These are phyloP conservation scores for Elmis aenea DNA, from an alignment of 2,888 invertebrate genomes.

Conservation along the genomic window DNA sequence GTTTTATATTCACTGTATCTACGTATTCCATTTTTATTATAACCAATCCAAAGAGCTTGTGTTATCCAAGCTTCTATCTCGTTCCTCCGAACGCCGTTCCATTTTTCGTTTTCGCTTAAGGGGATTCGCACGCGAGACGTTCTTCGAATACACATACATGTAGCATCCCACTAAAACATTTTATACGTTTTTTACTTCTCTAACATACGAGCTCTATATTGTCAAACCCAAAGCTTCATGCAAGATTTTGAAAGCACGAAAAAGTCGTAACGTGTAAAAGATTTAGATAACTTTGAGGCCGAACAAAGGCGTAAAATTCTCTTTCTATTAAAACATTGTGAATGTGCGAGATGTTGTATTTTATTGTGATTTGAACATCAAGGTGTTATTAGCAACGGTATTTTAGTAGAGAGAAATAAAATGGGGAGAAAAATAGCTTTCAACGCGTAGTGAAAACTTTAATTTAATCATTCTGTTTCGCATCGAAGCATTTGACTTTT, in stretches of 20 bases:
- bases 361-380: too few species aligned
- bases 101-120: slow-evolving; percentile 23
- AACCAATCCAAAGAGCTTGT: slow-evolving; percentile 43
- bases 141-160: slow-evolving; percentile 32
- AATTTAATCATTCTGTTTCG: too few species aligned
- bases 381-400: too few species aligned
- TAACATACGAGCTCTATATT: slow-evolving; percentile 26
- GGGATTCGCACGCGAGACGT: slow-evolving; percentile 27
- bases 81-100: slow-evolving; percentile 37
- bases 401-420: too few species aligned
- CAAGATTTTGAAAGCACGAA: slow-evolving; percentile 22
- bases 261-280: too few species aligned
- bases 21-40: slow-evolving; percentile 48
- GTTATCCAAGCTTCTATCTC: slow-evolving; percentile 32
- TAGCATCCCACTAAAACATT: slow-evolving; percentile 30
- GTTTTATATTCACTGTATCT: slow-evolving; percentile 45
- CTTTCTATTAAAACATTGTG: too few species aligned
- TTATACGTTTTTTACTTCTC: slow-evolving; percentile 28
- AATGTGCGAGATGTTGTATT: too few species aligned
- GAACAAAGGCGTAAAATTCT: too few species aligned
- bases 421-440: too few species aligned
- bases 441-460: too few species aligned
- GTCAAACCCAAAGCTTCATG: slow-evolving; percentile 26
- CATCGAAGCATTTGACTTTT: too few species aligned
- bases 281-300: too few species aligned